Percentiles rank a stretch among this genome's conserved stretches.
Evolutionary conservation across 2,113 vertebrate species (phyloP).

Genomic region (Pampusana beccarii): DNA sequence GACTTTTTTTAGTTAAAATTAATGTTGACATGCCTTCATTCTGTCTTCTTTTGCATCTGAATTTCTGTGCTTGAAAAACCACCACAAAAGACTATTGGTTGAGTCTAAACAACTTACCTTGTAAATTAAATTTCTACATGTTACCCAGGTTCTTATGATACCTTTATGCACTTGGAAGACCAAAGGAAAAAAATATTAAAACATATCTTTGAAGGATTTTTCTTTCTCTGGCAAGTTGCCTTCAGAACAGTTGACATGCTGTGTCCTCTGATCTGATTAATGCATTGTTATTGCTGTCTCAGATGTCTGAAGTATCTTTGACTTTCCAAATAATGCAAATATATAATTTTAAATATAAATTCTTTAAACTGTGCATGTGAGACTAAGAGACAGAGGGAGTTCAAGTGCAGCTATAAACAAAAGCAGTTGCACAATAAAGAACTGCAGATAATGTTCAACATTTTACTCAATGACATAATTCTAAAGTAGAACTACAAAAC

Average conservation of each 20-base stretch:
- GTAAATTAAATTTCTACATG: not conserved
- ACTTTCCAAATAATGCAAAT: not conserved
- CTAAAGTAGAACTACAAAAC: not conserved
- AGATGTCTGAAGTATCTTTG: not conserved
- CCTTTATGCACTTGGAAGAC: not conserved
- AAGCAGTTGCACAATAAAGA: not conserved
- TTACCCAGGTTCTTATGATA: not conserved
- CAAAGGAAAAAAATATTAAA: not conserved
- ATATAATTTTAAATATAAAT: not conserved
- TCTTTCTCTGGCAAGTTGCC: not conserved
- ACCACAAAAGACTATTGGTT: not conserved
- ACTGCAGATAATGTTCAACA: not conserved
- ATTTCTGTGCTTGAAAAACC: not conserved
- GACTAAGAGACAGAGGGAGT: not conserved
- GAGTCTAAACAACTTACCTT: not conserved
- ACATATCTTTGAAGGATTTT: not conserved
- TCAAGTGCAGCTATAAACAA: not conserved
- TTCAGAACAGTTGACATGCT: not conserved
- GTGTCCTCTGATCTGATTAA: not conserved
- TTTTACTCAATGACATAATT: not conserved
- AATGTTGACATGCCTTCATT: not conserved
- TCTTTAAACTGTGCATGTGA: not conserved
- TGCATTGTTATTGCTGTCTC: not conserved
- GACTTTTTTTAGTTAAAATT: not conserved
- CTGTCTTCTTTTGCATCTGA: not conserved